Percentiles rank a stretch among this genome's conserved stretches.
phyloP scores from a whole-genome alignment of 1,140 invertebrate species.

The Pararge aegeria region DNA sequence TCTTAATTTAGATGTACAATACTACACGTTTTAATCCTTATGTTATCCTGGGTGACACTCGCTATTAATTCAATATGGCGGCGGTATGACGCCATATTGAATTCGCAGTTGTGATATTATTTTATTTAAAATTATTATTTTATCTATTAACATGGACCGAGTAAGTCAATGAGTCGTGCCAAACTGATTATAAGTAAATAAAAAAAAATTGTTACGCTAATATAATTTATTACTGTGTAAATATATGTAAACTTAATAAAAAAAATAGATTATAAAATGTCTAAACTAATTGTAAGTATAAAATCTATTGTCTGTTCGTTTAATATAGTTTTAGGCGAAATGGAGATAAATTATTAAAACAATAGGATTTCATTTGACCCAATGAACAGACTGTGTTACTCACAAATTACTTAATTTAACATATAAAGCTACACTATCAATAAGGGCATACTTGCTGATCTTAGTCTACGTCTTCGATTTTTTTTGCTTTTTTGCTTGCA shows the following conservation, averaged over 20 bases:
- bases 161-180: slow-evolving; percentile 6
- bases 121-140: not conserved
- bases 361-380: not conserved
- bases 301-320: slow-evolving; percentile 21
- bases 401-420: too few relatives aligned
- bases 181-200: slow-evolving; percentile 7
- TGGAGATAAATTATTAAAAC: slow-evolving; percentile 28
- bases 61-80: too few relatives aligned
- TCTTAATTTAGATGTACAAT: too few relatives aligned
- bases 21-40: too few relatives aligned
- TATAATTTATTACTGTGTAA: slow-evolving; percentile 29
- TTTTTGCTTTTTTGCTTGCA: too few relatives aligned
- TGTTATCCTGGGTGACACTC: too few relatives aligned
- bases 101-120: too few relatives aligned
- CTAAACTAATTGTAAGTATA: slow-evolving; percentile 26
- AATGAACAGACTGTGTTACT: too few relatives aligned
- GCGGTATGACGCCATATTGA: too few relatives aligned
- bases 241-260: slow-evolving; percentile 32
- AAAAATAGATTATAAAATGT: slow-evolving; percentile 31
- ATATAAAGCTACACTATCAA: too few relatives aligned
- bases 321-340: slow-evolving; percentile 11
- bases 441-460: too few relatives aligned
- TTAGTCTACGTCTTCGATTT: too few relatives aligned
- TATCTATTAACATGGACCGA: slow-evolving; percentile 7
- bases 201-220: slow-evolving; percentile 17